Evolutionary conservation across 23 tunicate genomes (phyloP).

Genomic region (Clavelina lepadiformis): DNA sequence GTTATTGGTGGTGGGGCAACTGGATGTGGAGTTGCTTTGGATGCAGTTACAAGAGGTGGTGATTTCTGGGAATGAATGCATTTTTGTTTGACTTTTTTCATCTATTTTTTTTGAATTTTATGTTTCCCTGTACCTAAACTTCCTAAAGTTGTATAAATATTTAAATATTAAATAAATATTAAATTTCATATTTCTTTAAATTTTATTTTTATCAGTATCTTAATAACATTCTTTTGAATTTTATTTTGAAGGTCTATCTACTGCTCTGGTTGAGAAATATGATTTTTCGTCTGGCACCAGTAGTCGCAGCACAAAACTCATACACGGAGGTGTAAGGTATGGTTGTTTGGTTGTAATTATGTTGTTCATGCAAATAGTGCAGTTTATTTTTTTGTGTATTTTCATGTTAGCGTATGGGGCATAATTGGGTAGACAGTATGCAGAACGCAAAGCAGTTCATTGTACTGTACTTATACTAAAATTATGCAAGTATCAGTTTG

Average conservation of each 20-base stretch:
- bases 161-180: background rate
- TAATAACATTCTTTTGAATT: background rate
- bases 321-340: constrained; percentile 98
- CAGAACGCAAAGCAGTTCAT: no score
- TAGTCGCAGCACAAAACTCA: constrained; percentile 90
- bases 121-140: background rate
- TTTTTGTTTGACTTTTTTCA: background rate
- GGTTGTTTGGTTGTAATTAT: no score
- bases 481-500: no score
- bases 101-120: background rate
- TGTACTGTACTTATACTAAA: no score
- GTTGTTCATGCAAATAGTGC: no score
- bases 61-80: background rate
- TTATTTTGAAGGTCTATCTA: constrained; percentile 50
- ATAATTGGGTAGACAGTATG: no score
- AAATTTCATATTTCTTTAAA: background rate
- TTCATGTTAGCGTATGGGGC: no score
- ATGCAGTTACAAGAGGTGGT: constrained; percentile 88
- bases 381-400: no score
- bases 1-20: constrained; percentile 98
- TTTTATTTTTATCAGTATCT: background rate
- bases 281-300: constrained; percentile 96
- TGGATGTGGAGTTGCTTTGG: constrained; percentile 96
- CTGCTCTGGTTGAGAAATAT: constrained; percentile 92
- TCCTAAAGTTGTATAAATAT: background rate